phyloP scores from a whole-genome alignment of 2,113 vertebrate genomes.

The Aptenodytes forsteri region DNA sequence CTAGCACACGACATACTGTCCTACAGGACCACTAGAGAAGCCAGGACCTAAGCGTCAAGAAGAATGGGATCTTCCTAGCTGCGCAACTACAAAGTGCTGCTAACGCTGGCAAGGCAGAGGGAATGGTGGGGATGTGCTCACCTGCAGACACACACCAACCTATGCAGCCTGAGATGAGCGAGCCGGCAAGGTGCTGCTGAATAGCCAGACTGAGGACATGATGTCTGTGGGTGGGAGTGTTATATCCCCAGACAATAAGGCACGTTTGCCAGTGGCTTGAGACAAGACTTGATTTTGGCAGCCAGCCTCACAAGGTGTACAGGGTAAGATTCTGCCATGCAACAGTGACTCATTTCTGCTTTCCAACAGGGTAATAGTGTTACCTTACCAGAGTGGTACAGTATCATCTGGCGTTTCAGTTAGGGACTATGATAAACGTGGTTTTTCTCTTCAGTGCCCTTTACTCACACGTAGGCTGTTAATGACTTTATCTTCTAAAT shows the following conservation, averaged over 20 bases:
- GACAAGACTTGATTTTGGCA: neutral
- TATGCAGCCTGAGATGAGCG: accelerated
- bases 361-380: neutral
- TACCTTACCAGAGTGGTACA: neutral
- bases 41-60: neutral
- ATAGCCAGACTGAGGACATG: neutral
- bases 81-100: neutral
- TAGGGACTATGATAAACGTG: neutral
- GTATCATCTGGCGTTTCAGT: neutral
- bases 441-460: neutral
- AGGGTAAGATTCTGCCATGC: neutral
- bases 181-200: neutral
- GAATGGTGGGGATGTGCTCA: neutral
- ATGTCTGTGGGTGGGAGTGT: neutral
- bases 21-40: neutral
- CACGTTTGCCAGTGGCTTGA: neutral
- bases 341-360: neutral
- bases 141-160: neutral
- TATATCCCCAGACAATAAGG: neutral
- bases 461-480: neutral
- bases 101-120: neutral
- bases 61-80: neutral
- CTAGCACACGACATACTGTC: neutral
- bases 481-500: neutral
- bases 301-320: neutral